These are phyloP conservation scores for Papilio aristodemus DNA, from an alignment of 1,140 invertebrate genomes.

Conservation along the genomic window DNA sequence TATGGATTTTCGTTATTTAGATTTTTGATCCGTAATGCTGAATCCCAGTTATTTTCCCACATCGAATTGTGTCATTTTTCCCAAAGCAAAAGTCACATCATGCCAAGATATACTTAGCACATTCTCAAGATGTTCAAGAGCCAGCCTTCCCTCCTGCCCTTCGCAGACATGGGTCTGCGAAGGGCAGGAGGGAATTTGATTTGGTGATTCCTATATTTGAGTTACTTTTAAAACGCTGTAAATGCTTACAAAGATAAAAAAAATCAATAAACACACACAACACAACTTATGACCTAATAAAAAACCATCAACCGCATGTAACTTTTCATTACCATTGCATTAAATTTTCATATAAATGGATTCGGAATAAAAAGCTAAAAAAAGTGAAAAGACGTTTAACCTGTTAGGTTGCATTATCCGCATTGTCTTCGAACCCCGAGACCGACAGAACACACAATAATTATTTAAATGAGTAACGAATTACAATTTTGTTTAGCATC, in stretches of 20 bases:
- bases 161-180: too few relatives aligned
- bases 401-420: not conserved
- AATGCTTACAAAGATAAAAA: not conserved
- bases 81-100: too few relatives aligned
- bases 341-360: too few relatives aligned
- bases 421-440: not conserved
- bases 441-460: not conserved
- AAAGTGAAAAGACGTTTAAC: not conserved
- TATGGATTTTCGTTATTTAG: too few relatives aligned
- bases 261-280: not conserved
- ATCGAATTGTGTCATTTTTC: too few relatives aligned
- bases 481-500: not conserved
- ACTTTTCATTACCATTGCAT: not conserved
- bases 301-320: not conserved
- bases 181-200: too few relatives aligned
- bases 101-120: too few relatives aligned
- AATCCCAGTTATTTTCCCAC: too few relatives aligned
- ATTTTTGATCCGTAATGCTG: too few relatives aligned
- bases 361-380: too few relatives aligned
- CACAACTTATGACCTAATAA: not conserved
- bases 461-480: constrained; percentile 17
- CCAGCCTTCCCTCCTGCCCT: too few relatives aligned
- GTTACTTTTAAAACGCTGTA: not conserved
- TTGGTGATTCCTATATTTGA: not conserved
- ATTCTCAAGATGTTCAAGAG: too few relatives aligned